These are phyloP conservation scores for Maniola jurtina DNA, from an alignment of 1,140 invertebrate species.

Conservation along the genomic window DNA sequence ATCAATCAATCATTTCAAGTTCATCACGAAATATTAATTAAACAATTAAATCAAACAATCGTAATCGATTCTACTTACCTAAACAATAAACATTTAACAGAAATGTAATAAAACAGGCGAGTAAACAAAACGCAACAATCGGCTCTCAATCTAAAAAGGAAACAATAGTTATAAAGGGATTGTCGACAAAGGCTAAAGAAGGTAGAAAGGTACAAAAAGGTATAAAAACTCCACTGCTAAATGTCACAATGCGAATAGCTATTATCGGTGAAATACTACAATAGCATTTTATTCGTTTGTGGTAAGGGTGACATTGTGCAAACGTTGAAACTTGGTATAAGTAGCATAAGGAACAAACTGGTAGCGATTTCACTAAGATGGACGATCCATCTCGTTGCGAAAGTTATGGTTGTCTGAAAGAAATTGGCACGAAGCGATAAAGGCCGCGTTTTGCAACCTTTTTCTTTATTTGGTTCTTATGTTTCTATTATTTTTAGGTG, in stretches of 20 bases:
- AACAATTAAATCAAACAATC: not conserved
- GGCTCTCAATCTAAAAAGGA: constrained; percentile 12
- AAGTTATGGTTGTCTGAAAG: too few species aligned
- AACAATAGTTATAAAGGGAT: constrained; percentile 30
- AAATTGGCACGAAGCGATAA: not conserved
- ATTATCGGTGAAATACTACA: constrained; percentile 40
- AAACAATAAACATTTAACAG: not conserved
- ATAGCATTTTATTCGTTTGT: constrained; percentile 44
- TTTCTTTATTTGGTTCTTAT: too few species aligned
- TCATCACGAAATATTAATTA: not conserved
- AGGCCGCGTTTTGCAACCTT: too few species aligned
- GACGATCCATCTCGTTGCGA: too few species aligned
- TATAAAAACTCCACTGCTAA: constrained; percentile 38
- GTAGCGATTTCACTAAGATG: constrained; percentile 15
- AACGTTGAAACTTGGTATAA: not conserved
- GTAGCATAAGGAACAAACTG: constrained; percentile 21
- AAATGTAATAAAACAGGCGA: not conserved
- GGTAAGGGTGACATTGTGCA: constrained; percentile 42
- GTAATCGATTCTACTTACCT: not conserved
- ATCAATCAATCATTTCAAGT: too few species aligned
- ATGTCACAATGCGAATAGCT: constrained; percentile 39
- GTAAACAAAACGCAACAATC: constrained; percentile 17
- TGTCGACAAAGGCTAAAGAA: constrained; percentile 32
- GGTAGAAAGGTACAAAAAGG: constrained; percentile 38
- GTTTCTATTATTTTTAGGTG: too few species aligned